Conservation (phyloP, 2,888 invertebrate genomes). For the Ditula angustiorana region DNA sequence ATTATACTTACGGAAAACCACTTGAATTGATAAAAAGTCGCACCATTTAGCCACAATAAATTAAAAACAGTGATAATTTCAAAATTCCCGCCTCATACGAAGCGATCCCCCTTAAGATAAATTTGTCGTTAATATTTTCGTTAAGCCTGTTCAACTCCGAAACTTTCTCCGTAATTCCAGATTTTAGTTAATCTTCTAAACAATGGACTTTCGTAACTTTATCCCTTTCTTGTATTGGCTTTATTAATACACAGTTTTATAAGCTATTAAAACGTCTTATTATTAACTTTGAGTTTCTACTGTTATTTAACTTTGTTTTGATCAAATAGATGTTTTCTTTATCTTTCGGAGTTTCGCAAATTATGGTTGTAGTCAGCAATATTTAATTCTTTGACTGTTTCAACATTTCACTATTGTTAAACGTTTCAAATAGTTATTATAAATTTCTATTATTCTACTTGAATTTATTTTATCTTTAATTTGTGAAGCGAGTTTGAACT, state of each 20-base stretch:
- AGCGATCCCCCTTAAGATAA: too few relatives aligned
- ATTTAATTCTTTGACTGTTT: neutral
- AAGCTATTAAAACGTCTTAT: constrained; percentile 18
- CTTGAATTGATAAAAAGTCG: too few relatives aligned
- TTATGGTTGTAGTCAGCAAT: constrained; percentile 4
- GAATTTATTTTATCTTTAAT: too few relatives aligned
- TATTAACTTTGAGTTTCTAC: neutral
- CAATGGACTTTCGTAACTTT: constrained; percentile 7
- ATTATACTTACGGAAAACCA: too few relatives aligned
- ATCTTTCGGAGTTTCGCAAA: neutral
- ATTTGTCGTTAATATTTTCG: neutral
- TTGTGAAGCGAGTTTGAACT: too few relatives aligned
- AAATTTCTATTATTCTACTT: neutral
- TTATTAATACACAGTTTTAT: constrained; percentile 4
- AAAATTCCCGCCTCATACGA: too few relatives aligned
- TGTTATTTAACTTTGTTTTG: constrained; percentile 15
- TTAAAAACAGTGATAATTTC: too few relatives aligned
- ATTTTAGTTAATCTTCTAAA: constrained; percentile 2
- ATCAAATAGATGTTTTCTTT: constrained; percentile 18
- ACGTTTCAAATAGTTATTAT: neutral
- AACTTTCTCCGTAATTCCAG: constrained; percentile 5
- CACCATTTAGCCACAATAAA: too few relatives aligned
- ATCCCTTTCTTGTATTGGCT: constrained; percentile 14
- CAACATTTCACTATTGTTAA: neutral
- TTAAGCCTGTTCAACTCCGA: neutral